These are phyloP conservation scores for Slavum lentiscoides DNA, from an alignment of 2,888 invertebrate genomes.

Conservation along the genomic window DNA sequence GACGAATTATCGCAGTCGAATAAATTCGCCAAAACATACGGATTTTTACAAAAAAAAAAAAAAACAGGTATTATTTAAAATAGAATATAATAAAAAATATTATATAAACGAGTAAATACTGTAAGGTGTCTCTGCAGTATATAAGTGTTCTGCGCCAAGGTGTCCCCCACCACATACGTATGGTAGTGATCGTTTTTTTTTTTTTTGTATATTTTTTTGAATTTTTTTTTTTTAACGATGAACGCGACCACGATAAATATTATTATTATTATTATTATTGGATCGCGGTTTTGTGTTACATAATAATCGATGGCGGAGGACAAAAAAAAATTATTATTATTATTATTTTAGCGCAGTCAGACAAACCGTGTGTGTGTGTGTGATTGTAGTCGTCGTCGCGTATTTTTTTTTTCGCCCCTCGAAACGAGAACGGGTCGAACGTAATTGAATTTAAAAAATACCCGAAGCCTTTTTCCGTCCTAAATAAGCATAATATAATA, in stretches of 20 bases:
- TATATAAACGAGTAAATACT: no score
- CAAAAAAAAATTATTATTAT: constrained; percentile 6
- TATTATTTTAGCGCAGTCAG: constrained; percentile 20
- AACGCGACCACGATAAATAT: not conserved
- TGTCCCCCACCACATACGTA: no score
- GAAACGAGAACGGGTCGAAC: constrained; percentile 39
- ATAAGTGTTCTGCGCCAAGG: no score
- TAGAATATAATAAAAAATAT: no score
- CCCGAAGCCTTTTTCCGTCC: constrained; percentile 34
- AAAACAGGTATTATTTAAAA: no score
- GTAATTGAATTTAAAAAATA: constrained; percentile 44
- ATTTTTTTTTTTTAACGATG: constrained; percentile 12
- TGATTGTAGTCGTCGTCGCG: not conserved
- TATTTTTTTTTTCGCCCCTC: constrained; percentile 46
- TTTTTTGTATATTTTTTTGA: not conserved
- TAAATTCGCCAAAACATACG: no score
- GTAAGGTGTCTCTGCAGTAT: no score
- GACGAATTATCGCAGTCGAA: no score
- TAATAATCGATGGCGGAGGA: constrained; percentile 8
- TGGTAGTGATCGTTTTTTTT: no score
- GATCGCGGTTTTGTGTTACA: constrained; percentile 38
- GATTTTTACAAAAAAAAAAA: no score
- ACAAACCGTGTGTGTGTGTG: constrained; percentile 23
- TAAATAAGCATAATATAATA: not conserved
- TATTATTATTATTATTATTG: not conserved